A percentile compares a stretch with the other conserved stretches of the same genome.
phyloP scores from a whole-genome alignment of 1,140 invertebrate species.

The Danaus plexippus region DNA sequence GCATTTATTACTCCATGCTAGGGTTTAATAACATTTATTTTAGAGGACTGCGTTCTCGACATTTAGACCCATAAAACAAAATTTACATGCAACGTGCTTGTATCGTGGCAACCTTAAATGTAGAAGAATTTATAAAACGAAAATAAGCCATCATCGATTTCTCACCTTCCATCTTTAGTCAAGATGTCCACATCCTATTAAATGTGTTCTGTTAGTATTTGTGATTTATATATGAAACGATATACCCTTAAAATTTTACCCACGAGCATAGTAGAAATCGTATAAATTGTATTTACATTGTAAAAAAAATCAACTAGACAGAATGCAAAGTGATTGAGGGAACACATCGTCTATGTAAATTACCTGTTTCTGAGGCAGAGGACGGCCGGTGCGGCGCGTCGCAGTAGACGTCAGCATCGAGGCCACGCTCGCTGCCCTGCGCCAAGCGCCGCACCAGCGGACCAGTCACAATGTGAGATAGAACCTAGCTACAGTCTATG shows the following conservation, averaged over 20 bases:
- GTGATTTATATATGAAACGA: no score
- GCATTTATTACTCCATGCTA: slow-evolving; percentile 18
- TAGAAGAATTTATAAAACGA: slow-evolving; percentile 13
- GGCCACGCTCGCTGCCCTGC: slow-evolving; percentile 76
- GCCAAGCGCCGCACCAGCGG: slow-evolving; percentile 73
- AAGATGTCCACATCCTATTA: slow-evolving; percentile 53
- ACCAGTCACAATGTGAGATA: slow-evolving; percentile 69
- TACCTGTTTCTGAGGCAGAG: slow-evolving; percentile 62
- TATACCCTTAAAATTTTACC: no score
- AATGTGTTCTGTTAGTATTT: slow-evolving; percentile 46
- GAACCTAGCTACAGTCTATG: slow-evolving; percentile 63
- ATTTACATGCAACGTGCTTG: slow-evolving; percentile 45
- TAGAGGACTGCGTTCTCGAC: slow-evolving; percentile 11
- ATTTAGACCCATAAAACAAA: slow-evolving; percentile 12
- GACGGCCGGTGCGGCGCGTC: slow-evolving; percentile 68
- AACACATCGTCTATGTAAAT: neutral
- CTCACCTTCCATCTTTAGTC: slow-evolving; percentile 47
- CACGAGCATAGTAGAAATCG: no score
- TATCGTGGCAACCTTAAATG: slow-evolving; percentile 8
- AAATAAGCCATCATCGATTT: slow-evolving; percentile 21
- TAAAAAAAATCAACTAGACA: no score
- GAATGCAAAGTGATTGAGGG: no score
- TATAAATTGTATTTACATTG: no score
- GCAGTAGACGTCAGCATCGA: slow-evolving; percentile 75
- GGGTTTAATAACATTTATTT: slow-evolving; percentile 16